Conservation (phyloP, 2,888 invertebrate species). For the Tupiocoris notatus region DNA sequence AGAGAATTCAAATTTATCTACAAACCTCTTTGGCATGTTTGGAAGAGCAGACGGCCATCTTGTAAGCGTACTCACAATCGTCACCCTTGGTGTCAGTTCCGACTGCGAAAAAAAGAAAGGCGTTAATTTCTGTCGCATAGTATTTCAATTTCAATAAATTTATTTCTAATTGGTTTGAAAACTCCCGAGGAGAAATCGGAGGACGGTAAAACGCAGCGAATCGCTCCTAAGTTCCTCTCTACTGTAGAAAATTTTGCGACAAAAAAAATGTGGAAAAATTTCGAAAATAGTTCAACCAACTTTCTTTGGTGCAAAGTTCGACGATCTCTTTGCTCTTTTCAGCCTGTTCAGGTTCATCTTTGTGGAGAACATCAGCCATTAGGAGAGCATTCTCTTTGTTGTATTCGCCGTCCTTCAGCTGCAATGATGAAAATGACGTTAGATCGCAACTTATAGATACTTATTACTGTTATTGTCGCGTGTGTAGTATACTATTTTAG, state of each 20-base stretch:
- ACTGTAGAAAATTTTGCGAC: too few relatives aligned
- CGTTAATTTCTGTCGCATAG: not conserved
- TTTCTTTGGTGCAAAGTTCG: conserved; percentile 39
- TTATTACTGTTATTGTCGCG: too few relatives aligned
- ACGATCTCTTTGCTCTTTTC: conserved; percentile 42
- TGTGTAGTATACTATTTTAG: too few relatives aligned
- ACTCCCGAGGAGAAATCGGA: too few relatives aligned
- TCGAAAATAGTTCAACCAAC: conserved; percentile 24
- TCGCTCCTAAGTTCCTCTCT: too few relatives aligned
- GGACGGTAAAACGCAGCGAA: too few relatives aligned
- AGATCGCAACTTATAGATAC: too few relatives aligned
- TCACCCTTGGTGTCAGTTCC: conserved; percentile 38
- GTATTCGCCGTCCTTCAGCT: conserved; percentile 45
- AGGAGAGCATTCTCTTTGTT: conserved; percentile 43
- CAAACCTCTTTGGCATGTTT: conserved; percentile 35
- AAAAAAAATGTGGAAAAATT: too few relatives aligned
- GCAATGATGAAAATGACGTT: not conserved
- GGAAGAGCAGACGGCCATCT: conserved; percentile 37
- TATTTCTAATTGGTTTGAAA: too few relatives aligned
- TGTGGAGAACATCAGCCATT: conserved; percentile 44
- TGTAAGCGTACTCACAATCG: conserved; percentile 44
- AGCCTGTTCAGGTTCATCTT: conserved; percentile 42
- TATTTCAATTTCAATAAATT: not conserved
- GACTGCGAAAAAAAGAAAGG: not conserved
- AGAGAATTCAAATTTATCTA: not conserved